Conservation (phyloP, 2,888 invertebrate species). For the Pristionchus maxplancki region DNA sequence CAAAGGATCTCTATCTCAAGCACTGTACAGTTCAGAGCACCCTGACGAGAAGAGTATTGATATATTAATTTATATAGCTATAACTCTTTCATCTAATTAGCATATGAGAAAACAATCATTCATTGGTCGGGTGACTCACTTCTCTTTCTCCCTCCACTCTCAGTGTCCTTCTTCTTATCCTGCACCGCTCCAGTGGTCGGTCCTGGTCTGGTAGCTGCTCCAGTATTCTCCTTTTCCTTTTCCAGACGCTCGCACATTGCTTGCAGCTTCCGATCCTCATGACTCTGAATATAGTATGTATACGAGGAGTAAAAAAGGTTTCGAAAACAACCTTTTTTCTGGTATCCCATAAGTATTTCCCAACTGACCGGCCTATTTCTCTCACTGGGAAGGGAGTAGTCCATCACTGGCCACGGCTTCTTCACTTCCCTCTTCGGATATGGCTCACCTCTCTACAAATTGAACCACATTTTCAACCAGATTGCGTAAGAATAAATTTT, state of each 20-base stretch:
- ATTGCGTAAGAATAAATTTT: not conserved
- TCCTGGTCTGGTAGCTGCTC: not conserved
- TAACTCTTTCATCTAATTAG: too few relatives aligned
- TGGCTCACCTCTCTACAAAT: not conserved
- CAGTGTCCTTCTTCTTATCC: not conserved
- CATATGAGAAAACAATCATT: too few relatives aligned
- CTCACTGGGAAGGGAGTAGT: slow-evolving; percentile 46
- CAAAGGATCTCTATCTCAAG: too few relatives aligned
- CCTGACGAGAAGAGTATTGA: too few relatives aligned
- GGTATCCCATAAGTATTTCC: not conserved
- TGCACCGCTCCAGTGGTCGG: not conserved
- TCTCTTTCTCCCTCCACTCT: not conserved
- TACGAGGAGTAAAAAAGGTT: too few relatives aligned
- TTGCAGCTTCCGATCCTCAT: slow-evolving; percentile 7
- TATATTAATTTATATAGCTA: too few relatives aligned
- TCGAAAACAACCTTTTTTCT: not conserved
- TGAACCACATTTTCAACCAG: not conserved
- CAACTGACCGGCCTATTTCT: slow-evolving; percentile 28
- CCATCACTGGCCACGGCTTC: slow-evolving; percentile 30
- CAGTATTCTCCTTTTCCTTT: not conserved
- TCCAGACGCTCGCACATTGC: not conserved
- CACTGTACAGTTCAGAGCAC: too few relatives aligned
- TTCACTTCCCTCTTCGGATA: not conserved
- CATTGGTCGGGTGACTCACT: too few relatives aligned
- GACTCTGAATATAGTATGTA: not conserved